These are phyloP conservation scores for Poecile montanus DNA, from an alignment of 2,797 vertebrate species.

Conservation along the genomic window DNA sequence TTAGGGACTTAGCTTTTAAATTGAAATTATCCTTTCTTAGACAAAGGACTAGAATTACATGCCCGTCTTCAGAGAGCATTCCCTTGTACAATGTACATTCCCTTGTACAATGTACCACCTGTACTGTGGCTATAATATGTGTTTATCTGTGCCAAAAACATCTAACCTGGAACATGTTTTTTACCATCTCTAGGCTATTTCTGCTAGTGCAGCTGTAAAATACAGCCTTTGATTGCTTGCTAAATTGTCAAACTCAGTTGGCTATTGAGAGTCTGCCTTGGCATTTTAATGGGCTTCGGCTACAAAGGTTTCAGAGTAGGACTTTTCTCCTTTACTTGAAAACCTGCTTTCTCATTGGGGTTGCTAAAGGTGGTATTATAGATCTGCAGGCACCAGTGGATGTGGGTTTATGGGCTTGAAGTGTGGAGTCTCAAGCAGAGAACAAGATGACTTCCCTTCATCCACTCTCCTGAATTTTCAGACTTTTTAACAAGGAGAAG, in stretches of 20 bases:
- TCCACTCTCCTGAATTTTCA: not conserved
- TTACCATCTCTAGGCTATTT: not conserved
- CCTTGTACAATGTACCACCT: not conserved
- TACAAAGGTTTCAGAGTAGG: not conserved
- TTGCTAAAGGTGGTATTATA: not conserved
- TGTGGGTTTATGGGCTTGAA: not conserved
- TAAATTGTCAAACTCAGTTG: not conserved
- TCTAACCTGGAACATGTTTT: not conserved
- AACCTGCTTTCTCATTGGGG: not conserved
- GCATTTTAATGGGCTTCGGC: not conserved
- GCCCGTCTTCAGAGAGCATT: not conserved
- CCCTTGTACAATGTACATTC: not conserved
- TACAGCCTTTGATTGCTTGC: not conserved
- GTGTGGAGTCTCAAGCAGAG: not conserved
- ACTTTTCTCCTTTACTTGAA: not conserved
- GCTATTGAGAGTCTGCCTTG: not conserved
- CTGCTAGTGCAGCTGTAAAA: not conserved
- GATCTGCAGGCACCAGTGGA: not conserved
- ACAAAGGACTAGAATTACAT: not conserved
- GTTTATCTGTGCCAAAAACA: not conserved
- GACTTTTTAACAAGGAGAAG: not conserved
- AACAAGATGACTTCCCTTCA: not conserved
- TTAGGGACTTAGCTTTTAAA: not conserved
- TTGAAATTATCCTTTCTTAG: not conserved
- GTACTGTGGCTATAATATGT: not conserved